Evolutionary conservation across 2,888 invertebrate species (phyloP).

Genomic region (Rambutsinella grinnellia): DNA sequence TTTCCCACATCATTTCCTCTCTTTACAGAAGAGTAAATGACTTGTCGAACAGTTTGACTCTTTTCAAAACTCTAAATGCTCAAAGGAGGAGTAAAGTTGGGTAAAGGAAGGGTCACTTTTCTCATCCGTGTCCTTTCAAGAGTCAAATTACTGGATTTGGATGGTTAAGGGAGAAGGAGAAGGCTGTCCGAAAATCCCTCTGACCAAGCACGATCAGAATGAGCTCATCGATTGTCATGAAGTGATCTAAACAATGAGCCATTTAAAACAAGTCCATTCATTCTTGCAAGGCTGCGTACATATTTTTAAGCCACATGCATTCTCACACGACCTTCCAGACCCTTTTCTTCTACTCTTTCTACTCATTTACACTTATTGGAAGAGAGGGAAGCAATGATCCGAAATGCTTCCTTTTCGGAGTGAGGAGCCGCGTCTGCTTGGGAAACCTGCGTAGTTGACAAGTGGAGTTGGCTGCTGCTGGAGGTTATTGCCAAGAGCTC

Average conservation of each 20-base stretch:
- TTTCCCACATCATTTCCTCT: background rate
- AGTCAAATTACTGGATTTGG: conserved; percentile 53
- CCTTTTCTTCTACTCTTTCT: background rate
- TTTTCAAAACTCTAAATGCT: no score
- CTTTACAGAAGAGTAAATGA: no score
- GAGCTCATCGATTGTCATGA: no score
- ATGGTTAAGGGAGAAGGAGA: conserved; percentile 51
- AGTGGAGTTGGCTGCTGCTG: conserved; percentile 21
- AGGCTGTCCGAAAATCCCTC: no score
- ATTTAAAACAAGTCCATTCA: background rate
- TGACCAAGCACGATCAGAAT: no score
- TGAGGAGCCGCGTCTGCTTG: conserved; percentile 61
- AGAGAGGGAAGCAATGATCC: background rate
- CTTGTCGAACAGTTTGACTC: no score
- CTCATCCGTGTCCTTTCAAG: conserved; percentile 61
- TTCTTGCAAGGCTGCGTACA: background rate
- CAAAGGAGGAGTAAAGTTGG: no score
- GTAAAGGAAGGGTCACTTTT: conserved; percentile 51
- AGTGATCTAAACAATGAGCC: no score
- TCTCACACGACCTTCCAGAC: background rate
- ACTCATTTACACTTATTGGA: background rate
- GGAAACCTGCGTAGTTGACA: conserved; percentile 40
- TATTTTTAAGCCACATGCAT: background rate
- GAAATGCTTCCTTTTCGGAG: conserved; percentile 13
- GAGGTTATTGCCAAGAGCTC: no score